A percentile compares a stretch with the other conserved stretches of the same genome.
Conservation (phyloP, 1,140 invertebrate species). For the Eufriesea mexicana region DNA sequence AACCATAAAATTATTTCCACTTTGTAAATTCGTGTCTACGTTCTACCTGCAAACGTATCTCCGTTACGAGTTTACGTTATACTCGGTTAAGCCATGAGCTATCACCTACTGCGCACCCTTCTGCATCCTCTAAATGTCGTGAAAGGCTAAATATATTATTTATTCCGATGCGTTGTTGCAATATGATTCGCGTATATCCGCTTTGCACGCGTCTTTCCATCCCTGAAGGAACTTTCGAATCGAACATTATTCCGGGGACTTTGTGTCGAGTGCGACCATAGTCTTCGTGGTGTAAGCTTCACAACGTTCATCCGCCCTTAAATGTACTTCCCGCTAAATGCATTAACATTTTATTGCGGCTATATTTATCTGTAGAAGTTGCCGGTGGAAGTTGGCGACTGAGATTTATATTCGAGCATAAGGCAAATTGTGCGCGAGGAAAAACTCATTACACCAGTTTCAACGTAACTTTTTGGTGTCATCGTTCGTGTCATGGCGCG, state of each 20-base stretch:
- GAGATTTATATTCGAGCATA: background rate
- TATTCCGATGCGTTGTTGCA: constrained; percentile 10
- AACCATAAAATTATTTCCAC: too few species aligned
- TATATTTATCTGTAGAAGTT: constrained; percentile 36
- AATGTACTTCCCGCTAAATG: constrained; percentile 23
- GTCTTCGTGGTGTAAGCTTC: constrained; percentile 6
- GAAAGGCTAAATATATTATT: background rate
- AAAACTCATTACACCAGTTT: background rate
- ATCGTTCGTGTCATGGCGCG: background rate
- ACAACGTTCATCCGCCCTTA: constrained; percentile 34
- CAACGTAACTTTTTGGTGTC: background rate
- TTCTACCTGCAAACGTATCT: too few species aligned
- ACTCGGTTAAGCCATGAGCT: too few species aligned
- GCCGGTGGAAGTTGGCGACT: background rate
- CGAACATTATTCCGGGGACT: constrained; percentile 2
- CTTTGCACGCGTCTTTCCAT: constrained; percentile 21
- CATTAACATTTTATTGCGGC: constrained; percentile 51
- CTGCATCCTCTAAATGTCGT: too few species aligned
- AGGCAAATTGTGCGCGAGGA: background rate
- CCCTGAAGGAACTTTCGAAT: constrained; percentile 6
- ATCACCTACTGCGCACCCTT: too few species aligned
- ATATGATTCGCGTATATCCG: constrained; percentile 27
- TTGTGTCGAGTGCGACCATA: background rate
- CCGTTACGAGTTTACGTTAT: too few species aligned
- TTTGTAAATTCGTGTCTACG: too few species aligned